These are phyloP conservation scores for Hirtodrosophila trivittata DNA, from an alignment of 2,888 invertebrate genomes.

Conservation along the genomic window DNA sequence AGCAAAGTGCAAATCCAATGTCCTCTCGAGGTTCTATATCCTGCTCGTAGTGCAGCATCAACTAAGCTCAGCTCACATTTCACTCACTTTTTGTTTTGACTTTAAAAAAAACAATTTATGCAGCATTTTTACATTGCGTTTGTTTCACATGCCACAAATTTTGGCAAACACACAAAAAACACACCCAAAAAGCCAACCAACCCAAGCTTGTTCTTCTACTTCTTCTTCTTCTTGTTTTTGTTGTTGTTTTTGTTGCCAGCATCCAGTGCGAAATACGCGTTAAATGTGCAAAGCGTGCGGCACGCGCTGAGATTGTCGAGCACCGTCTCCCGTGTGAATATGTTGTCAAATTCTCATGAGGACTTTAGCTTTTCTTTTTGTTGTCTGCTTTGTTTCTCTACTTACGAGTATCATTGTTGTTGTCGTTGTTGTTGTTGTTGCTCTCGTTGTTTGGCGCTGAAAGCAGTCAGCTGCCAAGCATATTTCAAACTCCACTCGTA, in stretches of 20 bases:
- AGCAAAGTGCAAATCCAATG: constrained; percentile 35
- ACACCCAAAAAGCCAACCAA: constrained; percentile 23
- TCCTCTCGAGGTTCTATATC: constrained; percentile 27
- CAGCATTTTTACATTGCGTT: constrained; percentile 51
- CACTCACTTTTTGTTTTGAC: constrained; percentile 56
- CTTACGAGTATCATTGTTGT: constrained; percentile 18
- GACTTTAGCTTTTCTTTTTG: constrained; percentile 57
- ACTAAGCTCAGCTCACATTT: constrained; percentile 58
- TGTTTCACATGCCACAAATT: constrained; percentile 25
- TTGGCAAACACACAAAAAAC: constrained; percentile 17
- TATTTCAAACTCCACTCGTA: constrained; percentile 74
- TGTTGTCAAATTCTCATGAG: constrained; percentile 78
- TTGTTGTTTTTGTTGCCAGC: constrained; percentile 30
- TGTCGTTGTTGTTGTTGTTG: constrained; percentile 29
- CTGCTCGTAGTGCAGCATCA: constrained; percentile 27
- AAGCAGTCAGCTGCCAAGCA: constrained; percentile 69
- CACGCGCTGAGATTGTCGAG: constrained; percentile 73
- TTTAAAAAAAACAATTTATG: constrained; percentile 70
- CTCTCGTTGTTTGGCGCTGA: constrained; percentile 29
- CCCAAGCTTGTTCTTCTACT: background rate
- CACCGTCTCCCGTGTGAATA: constrained; percentile 62
- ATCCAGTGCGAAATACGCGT: constrained; percentile 72
- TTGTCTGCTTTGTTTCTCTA: constrained; percentile 30
- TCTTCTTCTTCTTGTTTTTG: constrained; percentile 6
- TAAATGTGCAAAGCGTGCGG: constrained; percentile 77